Evolutionary conservation across 2,888 invertebrate species (phyloP), one percentile per base, ranked within the genome.

Genomic region (Mythimna pallens): DNA sequence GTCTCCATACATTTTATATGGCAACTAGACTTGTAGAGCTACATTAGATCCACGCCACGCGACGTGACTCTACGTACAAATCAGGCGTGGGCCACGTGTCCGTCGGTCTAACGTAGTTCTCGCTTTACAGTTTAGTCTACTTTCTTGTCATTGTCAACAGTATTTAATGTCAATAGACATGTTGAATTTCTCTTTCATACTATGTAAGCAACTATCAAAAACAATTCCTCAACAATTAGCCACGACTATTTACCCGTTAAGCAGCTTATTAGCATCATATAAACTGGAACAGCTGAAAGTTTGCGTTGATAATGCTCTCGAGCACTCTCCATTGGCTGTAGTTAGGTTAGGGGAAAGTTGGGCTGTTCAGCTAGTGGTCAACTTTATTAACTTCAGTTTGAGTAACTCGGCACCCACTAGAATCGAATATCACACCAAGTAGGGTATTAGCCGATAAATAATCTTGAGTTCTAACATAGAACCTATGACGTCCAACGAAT

Each of bases 301-400:
- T 79, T 64, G 50, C 52, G 65, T 59, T 59, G 47, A 65, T 67
- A 79, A 82, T 73, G 40, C 69, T 65, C 59, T 34, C 52, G 66
- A 70, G 58, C 52, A 57, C 63, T 59, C 79, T 73, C 80, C 52
- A 69, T 63, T 73, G 68, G 58, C 50, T 59, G 36, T 69, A 82
- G 80, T 83, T 74, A 58, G 55, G 64, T 64, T 64, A 66, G 34
- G 40, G 61, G 14, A 62, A 79, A 79, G 80, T 83, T 83, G 40
- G 47, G 22, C 80, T 78, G 68, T 62, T 67, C 64, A 34, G 58
- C 63, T 59, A 34, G 66, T 55, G 66, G 70, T 65, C 71, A 71
- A 78, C 43, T 77, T 64, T 54, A 82, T 79, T 63, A 70, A 67
- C 43, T 67, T 64, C n/a, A 36, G 70, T 66, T 77, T 40, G 58